These are phyloP conservation scores for Metacarcinus magister DNA, from an alignment of 2,888 invertebrate species.

Conservation along the genomic window DNA sequence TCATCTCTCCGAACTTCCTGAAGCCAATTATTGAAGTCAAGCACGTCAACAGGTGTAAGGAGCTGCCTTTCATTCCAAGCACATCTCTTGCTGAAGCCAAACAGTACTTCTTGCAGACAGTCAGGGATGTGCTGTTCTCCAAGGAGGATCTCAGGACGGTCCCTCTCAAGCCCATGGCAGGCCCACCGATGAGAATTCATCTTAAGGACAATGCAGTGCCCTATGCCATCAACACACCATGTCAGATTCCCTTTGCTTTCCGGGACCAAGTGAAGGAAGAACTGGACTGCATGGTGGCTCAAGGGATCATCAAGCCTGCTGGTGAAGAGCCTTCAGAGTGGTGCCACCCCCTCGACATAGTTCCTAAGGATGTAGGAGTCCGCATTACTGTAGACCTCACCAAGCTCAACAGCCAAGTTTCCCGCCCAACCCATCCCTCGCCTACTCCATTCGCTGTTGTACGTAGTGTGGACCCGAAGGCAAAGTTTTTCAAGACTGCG, in stretches of 20 bases:
- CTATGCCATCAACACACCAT: too few relatives aligned
- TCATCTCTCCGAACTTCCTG: too few relatives aligned
- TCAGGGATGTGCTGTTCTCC: neutral
- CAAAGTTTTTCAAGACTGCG: too few relatives aligned
- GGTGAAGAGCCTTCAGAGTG: neutral
- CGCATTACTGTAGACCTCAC: neutral
- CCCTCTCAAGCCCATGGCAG: too few relatives aligned
- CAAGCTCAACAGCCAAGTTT: too few relatives aligned
- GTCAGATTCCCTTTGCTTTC: too few relatives aligned
- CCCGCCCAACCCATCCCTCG: neutral
- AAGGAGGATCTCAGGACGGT: too few relatives aligned
- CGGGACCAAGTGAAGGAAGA: slow-evolving; percentile 47
- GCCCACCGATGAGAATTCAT: too few relatives aligned
- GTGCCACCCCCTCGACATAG: neutral
- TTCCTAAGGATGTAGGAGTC: neutral
- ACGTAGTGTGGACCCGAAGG: too few relatives aligned
- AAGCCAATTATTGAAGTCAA: neutral
- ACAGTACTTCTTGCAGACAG: neutral
- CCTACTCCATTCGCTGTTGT: too few relatives aligned
- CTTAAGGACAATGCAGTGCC: too few relatives aligned
- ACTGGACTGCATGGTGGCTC: neutral
- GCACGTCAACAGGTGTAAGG: slow-evolving; percentile 13
- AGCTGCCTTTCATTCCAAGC: neutral
- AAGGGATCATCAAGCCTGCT: slow-evolving; percentile 37
- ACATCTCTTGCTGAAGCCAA: neutral